Evolutionary conservation across 2,797 vertebrate species (phyloP), one percentile per base, ranked within the genome.

Genomic region (Pangasius larnaudii): DNA sequence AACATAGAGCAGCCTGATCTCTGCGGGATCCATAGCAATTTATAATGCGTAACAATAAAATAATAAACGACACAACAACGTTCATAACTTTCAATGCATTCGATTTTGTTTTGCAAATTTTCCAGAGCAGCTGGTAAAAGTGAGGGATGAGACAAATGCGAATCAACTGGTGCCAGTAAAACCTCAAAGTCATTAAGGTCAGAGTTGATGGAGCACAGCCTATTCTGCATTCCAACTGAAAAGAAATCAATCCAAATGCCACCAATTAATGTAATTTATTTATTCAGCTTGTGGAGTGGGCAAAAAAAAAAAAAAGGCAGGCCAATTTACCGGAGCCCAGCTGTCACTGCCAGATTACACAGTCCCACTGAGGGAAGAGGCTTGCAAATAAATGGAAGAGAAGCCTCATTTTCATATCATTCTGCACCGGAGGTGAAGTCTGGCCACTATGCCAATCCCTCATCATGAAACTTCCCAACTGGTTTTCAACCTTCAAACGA

Each of bases 181-280:
- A 51, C 36, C 61, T 67, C 61, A 84, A 84, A 30, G 42, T 84
- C 19, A n/a, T 51, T 22, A 51, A 67, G 61, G 82, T 67, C 61
- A 67, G 61, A 67, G 61, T 84, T 69, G 61, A 84, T 84, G 82
- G 42, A 67, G 42, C 16, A 5, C n/a, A 2, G 42, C 63, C 42
- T 51, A 46, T 69, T 67, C 82, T 69, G 59, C 82, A 69, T 69
- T 33, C 42, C 82, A 53, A 84, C 63, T 84, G 61, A 67, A 67
- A 84, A 67, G 61, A n/a, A 67, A 51, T 82, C 80, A 69, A 51
- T 69, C 82, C 61, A 84, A 84, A 84, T 67, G 82, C 61, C 82
- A 84, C 82, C 82, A 84, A 84, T 84, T 84, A 84, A 84, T 84
- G 42, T 33, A 51, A 84, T 84, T 84, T 84, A 84, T 84, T 84